phyloP scores from a whole-genome alignment of 2,888 invertebrate genomes.

The Brachyptera putata region DNA sequence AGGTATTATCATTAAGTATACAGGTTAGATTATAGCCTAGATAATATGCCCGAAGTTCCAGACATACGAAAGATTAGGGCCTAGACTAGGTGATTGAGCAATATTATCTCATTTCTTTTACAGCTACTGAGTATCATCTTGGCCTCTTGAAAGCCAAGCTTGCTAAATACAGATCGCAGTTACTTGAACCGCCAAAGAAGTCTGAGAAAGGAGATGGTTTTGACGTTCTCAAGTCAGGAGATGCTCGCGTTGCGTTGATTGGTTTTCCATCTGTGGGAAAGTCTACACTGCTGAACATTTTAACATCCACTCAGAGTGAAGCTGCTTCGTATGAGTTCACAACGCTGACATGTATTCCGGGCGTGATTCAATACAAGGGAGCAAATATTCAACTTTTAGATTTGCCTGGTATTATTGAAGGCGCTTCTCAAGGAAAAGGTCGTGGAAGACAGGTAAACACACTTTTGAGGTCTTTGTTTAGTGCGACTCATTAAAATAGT shows the following conservation, averaged over 20 bases:
- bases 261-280: conserved; percentile 99
- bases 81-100: background rate
- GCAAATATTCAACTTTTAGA: conserved; percentile 98
- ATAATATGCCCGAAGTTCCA: background rate
- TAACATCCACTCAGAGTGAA: conserved; percentile 95
- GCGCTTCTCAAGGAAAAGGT: conserved; percentile 93
- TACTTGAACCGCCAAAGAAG: conserved; percentile 92
- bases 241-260: conserved; percentile 95
- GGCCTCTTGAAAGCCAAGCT: conserved; percentile 95
- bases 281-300: conserved; percentile 91
- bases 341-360: conserved; percentile 97
- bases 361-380: conserved; percentile 97
- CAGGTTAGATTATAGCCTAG: background rate
- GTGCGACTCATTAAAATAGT: too few relatives aligned
- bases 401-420: conserved; percentile 99
- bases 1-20: background rate
- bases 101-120: conserved; percentile 37
- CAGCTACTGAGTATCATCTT: conserved; percentile 98
- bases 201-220: conserved; percentile 95
- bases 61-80: background rate
- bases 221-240: conserved; percentile 98
- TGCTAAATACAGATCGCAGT: conserved; percentile 90
- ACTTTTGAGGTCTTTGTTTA: background rate
- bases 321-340: conserved; percentile 98
- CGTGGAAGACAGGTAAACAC: conserved; percentile 76